phyloP scores from a whole-genome alignment of 2,797 vertebrate genomes.

The Ambastaia sidthimunki region DNA sequence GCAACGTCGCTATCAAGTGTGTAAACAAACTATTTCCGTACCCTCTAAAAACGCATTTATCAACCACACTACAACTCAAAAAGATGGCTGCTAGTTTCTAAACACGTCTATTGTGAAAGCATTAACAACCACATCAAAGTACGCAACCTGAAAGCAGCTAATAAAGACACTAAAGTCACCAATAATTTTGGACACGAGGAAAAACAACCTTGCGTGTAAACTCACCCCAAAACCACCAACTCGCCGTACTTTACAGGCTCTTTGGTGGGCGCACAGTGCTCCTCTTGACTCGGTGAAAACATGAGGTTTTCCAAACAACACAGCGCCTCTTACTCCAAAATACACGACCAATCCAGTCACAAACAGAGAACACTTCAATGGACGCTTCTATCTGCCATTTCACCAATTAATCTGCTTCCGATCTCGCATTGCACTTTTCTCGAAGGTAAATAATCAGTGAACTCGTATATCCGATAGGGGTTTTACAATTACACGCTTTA shows the following conservation, averaged over 20 bases:
- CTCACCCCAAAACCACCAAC: conserved; percentile 95
- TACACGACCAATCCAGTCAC: conserved; percentile 59
- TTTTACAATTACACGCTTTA: background rate
- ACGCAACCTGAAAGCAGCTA: background rate
- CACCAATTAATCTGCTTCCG: conserved; percentile 31
- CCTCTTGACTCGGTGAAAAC: conserved; percentile 93
- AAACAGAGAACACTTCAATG: conserved; percentile 64
- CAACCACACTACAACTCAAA: background rate
- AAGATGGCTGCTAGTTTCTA: background rate
- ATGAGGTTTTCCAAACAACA: conserved; percentile 79
- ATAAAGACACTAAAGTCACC: background rate
- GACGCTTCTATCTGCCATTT: conserved; percentile 65
- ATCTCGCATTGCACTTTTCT: conserved; percentile 3
- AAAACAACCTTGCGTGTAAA: conserved; percentile 36
- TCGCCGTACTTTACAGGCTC: conserved; percentile 95
- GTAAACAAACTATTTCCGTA: conserved; percentile 54
- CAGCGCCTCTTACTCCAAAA: conserved; percentile 57
- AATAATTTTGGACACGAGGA: background rate
- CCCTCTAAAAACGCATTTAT: conserved; percentile 4
- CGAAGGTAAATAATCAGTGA: background rate
- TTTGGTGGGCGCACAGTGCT: conserved; percentile 90
- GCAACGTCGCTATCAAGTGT: conserved; percentile 35
- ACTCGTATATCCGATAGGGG: background rate
- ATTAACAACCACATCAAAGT: too few relatives aligned
- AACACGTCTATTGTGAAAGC: background rate